Percentiles rank a stretch among this genome's conserved stretches.
phyloP scores from a whole-genome alignment of 2,797 vertebrate species.

The Falco cherrug region DNA sequence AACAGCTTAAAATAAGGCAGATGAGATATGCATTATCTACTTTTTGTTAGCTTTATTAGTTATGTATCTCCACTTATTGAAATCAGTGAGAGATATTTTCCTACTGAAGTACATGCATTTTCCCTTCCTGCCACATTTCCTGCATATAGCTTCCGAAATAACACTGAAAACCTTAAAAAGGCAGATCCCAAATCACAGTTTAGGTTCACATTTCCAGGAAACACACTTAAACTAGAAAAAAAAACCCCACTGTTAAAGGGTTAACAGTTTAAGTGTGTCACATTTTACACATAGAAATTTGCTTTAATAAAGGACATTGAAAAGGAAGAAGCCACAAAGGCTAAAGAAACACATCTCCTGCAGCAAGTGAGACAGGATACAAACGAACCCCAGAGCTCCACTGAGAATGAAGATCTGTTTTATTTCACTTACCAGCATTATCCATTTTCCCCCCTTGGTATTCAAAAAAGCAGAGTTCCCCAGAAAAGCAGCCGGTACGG shows the following conservation, averaged over 20 bases:
- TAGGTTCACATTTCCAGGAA: slow-evolving; percentile 18
- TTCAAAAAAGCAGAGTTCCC: slow-evolving; percentile 77
- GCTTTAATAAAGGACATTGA: slow-evolving; percentile 20
- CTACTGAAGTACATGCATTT: slow-evolving; percentile 3
- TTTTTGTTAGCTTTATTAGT: slow-evolving; percentile 21
- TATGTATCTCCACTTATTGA: slow-evolving; percentile 36
- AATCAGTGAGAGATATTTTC: slow-evolving; percentile 27
- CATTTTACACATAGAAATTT: slow-evolving; percentile 31
- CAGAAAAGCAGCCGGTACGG: slow-evolving; percentile 70
- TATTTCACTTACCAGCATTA: slow-evolving; percentile 85
- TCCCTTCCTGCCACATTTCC: slow-evolving; percentile 40
- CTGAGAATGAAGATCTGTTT: slow-evolving; percentile 51
- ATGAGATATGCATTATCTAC: neutral
- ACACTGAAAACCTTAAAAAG: slow-evolving; percentile 35
- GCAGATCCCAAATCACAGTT: slow-evolving; percentile 18
- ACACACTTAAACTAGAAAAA: slow-evolving; percentile 42
- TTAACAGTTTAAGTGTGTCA: slow-evolving; percentile 34
- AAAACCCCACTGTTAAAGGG: neutral
- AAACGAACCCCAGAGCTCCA: slow-evolving; percentile 16
- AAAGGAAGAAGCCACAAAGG: slow-evolving; percentile 39
- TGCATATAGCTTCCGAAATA: slow-evolving; percentile 38
- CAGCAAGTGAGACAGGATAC: slow-evolving; percentile 45
- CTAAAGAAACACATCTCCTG: slow-evolving; percentile 45
- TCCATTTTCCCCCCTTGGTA: slow-evolving; percentile 85
- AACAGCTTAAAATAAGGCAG: neutral